Percentiles rank a stretch among this genome's conserved stretches.
These are phyloP conservation scores for Helarctos malayanus DNA, from an alignment of 2,797 vertebrate species.

Conservation along the genomic window DNA sequence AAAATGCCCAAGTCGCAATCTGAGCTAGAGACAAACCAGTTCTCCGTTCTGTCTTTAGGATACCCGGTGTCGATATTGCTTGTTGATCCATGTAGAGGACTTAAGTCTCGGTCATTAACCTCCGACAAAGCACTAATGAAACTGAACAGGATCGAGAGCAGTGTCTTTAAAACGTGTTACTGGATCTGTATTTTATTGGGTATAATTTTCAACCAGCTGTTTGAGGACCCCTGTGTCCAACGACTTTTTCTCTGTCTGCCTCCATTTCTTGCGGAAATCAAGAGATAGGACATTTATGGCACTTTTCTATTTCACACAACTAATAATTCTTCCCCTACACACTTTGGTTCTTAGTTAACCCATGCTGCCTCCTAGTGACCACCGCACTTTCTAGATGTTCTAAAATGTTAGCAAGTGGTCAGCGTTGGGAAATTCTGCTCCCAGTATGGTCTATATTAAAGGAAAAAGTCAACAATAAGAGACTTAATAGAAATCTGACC, in stretches of 20 bases:
- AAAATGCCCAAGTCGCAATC: background rate
- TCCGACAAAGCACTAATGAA: conserved; percentile 23
- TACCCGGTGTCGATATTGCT: background rate
- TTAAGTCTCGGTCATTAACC: background rate
- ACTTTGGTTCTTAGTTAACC: conserved; percentile 61
- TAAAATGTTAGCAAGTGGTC: background rate
- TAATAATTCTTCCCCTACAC: background rate
- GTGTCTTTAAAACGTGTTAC: background rate
- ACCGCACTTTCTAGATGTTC: background rate
- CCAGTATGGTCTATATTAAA: background rate
- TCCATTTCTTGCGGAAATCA: conserved; percentile 12
- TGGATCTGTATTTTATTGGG: background rate
- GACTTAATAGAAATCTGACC: conserved; percentile 26
- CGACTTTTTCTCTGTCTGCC: background rate
- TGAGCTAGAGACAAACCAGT: background rate
- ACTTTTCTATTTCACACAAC: background rate
- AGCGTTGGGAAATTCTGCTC: background rate
- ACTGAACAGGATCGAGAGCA: background rate
- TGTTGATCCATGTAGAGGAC: background rate
- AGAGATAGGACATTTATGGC: background rate
- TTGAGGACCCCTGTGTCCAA: background rate
- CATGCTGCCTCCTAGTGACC: conserved; percentile 75
- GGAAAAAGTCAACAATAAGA: background rate
- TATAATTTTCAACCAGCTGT: background rate
- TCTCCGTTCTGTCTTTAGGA: background rate